Conservation (phyloP, 2,888 invertebrate genomes). For the Drosophila anomelani region DNA sequence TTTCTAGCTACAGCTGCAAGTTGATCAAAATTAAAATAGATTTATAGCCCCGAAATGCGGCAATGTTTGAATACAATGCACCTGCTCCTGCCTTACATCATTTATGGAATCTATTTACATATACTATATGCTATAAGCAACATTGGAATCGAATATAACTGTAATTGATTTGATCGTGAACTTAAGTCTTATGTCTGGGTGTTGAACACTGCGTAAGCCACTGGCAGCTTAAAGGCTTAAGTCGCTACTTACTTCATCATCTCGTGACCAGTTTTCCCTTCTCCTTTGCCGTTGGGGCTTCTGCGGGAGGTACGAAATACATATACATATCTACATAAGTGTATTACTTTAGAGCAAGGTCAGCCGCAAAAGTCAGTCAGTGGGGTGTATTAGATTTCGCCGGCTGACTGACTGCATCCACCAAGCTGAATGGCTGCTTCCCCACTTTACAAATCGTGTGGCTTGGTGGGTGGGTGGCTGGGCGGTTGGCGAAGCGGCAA, state of each 20-base stretch:
- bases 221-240: slow-evolving; percentile 28
- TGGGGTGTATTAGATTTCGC: slow-evolving; percentile 61
- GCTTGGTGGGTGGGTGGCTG: slow-evolving; percentile 1
- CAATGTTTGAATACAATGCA: slow-evolving; percentile 40
- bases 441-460: not conserved
- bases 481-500: slow-evolving; percentile 66
- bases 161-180: slow-evolving; percentile 76
- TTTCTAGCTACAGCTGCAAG: slow-evolving; percentile 6
- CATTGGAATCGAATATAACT: slow-evolving; percentile 25
- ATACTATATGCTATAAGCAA: slow-evolving; percentile 7
- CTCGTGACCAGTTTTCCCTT: slow-evolving; percentile 35
- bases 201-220: slow-evolving; percentile 43
- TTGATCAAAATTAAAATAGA: slow-evolving; percentile 31
- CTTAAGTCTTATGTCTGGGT: slow-evolving; percentile 52
- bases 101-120: not conserved
- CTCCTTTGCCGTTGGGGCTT: slow-evolving; percentile 43
- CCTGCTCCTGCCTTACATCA: slow-evolving; percentile 15
- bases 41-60: slow-evolving; percentile 19
- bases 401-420: slow-evolving; percentile 3
- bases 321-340: slow-evolving; percentile 6
- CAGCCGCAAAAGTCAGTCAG: slow-evolving; percentile 58
- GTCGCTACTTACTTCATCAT: slow-evolving; percentile 59
- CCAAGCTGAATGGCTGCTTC: not conserved
- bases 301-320: slow-evolving; percentile 32
- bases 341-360: slow-evolving; percentile 50